Percentiles rank a stretch among this genome's conserved stretches.
Conservation (phyloP, 2,888 invertebrate species). For the Trilocha varians region DNA sequence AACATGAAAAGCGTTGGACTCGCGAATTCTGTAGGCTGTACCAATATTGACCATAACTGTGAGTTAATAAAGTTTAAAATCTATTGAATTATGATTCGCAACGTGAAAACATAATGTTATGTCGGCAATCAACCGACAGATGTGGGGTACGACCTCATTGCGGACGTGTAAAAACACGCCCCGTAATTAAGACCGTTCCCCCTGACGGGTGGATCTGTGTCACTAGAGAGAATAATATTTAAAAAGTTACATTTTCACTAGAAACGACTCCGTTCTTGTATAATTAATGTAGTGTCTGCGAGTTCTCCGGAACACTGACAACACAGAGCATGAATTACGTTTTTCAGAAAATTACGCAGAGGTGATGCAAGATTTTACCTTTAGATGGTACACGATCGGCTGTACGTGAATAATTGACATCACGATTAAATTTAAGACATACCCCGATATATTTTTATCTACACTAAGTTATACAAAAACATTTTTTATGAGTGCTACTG, state of each 20-base stretch:
- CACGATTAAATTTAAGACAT: too few species aligned
- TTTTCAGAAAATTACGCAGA: background rate
- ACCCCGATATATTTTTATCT: too few species aligned
- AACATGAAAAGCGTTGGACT: slow-evolving; percentile 16
- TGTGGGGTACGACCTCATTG: slow-evolving; percentile 44
- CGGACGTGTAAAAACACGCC: slow-evolving; percentile 24
- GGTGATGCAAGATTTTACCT: background rate
- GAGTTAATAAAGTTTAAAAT: slow-evolving; percentile 29
- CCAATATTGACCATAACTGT: slow-evolving; percentile 9
- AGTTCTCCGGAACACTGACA: slow-evolving; percentile 26
- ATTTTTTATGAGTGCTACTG: too few species aligned
- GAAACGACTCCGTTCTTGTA: slow-evolving; percentile 27
- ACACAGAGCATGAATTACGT: background rate
- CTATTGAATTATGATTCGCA: slow-evolving; percentile 15
- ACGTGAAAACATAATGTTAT: slow-evolving; percentile 15
- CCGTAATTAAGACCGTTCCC: slow-evolving; percentile 40
- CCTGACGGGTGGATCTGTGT: slow-evolving; percentile 29
- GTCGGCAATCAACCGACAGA: slow-evolving; percentile 37
- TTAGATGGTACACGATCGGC: too few species aligned
- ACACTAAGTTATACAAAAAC: too few species aligned
- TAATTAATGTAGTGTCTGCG: slow-evolving; percentile 26
- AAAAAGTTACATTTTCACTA: slow-evolving; percentile 27
- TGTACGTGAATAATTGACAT: too few species aligned
- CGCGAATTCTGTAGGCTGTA: slow-evolving; percentile 14
- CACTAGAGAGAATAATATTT: slow-evolving; percentile 31